These are phyloP conservation scores for Pyxicephalus adspersus DNA, from an alignment of 2,113 vertebrate species.

Conservation along the genomic window DNA sequence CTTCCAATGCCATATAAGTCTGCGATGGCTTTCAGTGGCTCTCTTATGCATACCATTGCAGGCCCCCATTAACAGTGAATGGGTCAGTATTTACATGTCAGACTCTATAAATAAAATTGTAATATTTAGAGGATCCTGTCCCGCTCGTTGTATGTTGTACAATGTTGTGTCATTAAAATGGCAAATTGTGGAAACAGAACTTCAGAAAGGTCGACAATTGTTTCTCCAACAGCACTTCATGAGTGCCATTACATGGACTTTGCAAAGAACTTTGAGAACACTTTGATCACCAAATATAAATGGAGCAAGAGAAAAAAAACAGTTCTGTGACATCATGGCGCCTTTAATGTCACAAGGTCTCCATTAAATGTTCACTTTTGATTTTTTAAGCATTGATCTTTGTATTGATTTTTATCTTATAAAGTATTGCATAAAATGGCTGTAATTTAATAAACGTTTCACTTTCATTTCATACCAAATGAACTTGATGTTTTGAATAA, in stretches of 20 bases:
- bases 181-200: not conserved
- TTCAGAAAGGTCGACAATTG: not conserved
- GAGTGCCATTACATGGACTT: not conserved
- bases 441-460: constrained; percentile 52
- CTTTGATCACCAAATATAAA: not conserved
- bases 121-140: not conserved
- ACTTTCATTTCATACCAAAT: constrained; percentile 2
- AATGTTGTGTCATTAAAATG: not conserved
- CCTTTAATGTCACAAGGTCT: not conserved
- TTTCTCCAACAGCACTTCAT: not conserved
- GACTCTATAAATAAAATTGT: constrained; percentile 40
- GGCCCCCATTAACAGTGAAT: not conserved
- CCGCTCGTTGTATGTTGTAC: constrained; percentile 2
- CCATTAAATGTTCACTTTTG: not conserved
- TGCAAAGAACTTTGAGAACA: not conserved
- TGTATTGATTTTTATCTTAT: constrained; percentile 50
- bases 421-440: constrained; percentile 48
- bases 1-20: not conserved
- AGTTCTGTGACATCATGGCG: not conserved
- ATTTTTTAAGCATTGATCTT: constrained; percentile 27
- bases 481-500: not conserved
- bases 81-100: constrained; percentile 18
- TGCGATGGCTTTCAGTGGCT: not conserved
- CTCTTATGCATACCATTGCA: constrained; percentile 7
- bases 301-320: not conserved